A percentile compares a stretch with the other conserved stretches of the same genome.
phyloP scores from a whole-genome alignment of 2,888 invertebrate genomes.

The Zygaena filipendulae region DNA sequence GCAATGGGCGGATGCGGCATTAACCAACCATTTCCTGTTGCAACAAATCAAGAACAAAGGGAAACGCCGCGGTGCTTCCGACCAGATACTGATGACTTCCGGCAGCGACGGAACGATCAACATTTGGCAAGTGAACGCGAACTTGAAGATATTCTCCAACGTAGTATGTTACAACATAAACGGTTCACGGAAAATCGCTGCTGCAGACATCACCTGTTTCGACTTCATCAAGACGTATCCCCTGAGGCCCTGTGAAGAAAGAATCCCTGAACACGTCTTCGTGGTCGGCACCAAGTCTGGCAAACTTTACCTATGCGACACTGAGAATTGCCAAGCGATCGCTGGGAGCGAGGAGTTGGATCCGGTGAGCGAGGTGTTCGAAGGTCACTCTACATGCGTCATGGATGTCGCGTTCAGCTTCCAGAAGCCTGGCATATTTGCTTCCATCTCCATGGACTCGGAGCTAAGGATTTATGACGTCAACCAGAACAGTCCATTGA shows the following conservation, averaged over 20 bases:
- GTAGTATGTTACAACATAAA: slow-evolving; percentile 35
- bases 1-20: slow-evolving; percentile 37
- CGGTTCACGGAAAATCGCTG: slow-evolving; percentile 26
- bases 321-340: slow-evolving; percentile 20
- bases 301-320: slow-evolving; percentile 33
- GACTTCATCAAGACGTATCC: slow-evolving; percentile 42
- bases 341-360: slow-evolving; percentile 26
- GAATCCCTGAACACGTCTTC: slow-evolving; percentile 34
- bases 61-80: slow-evolving; percentile 38
- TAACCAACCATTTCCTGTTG: slow-evolving; percentile 34
- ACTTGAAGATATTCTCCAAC: slow-evolving; percentile 34
- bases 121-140: slow-evolving; percentile 46
- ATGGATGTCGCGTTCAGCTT: slow-evolving; percentile 37
- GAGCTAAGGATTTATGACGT: slow-evolving; percentile 46
- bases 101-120: slow-evolving; percentile 30
- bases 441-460: slow-evolving; percentile 45
- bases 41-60: slow-evolving; percentile 40
- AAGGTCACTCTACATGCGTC: slow-evolving; percentile 37
- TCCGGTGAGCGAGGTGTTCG: slow-evolving; percentile 35
- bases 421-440: slow-evolving; percentile 37
- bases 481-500: slow-evolving; percentile 35
- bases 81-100: slow-evolving; percentile 26
- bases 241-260: slow-evolving; percentile 31
- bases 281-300: slow-evolving; percentile 44
- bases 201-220: slow-evolving; percentile 42